These are phyloP conservation scores for Leptoteleia sp. DNA, from an alignment of 1,140 invertebrate genomes.

Conservation along the genomic window DNA sequence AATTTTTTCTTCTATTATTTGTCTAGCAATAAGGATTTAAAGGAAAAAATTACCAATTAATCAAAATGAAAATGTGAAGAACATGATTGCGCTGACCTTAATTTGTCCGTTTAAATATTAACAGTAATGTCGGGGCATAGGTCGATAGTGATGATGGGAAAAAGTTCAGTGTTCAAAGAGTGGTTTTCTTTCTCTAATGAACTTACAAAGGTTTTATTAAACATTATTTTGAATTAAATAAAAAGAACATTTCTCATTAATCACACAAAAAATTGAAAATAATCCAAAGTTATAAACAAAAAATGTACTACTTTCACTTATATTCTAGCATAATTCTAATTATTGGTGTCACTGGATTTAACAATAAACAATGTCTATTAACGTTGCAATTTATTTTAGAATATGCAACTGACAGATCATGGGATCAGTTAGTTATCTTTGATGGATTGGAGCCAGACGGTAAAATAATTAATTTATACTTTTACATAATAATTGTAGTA, in stretches of 20 bases:
- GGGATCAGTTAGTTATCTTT: slow-evolving; percentile 80
- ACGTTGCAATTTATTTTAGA: slow-evolving; percentile 78
- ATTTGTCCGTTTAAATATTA: slow-evolving; percentile 42
- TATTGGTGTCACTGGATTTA: slow-evolving; percentile 31
- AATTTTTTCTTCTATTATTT: too few species aligned
- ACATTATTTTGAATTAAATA: not conserved
- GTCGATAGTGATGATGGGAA: slow-evolving; percentile 32
- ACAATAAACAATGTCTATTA: slow-evolving; percentile 67
- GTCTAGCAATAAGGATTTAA: too few species aligned
- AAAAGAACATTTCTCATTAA: too few species aligned
- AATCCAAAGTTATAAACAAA: not conserved
- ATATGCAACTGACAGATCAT: slow-evolving; percentile 79
- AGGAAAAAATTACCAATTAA: too few species aligned
- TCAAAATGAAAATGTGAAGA: too few species aligned
- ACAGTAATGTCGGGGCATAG: slow-evolving; percentile 8
- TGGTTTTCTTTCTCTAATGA: not conserved
- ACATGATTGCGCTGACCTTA: slow-evolving; percentile 22
- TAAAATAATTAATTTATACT: too few species aligned
- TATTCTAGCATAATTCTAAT: slow-evolving; percentile 28
- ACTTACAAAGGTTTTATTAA: slow-evolving; percentile 4
- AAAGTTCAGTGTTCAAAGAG: slow-evolving; percentile 3
- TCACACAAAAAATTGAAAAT: too few species aligned
- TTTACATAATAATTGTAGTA: too few species aligned
- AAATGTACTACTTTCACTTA: slow-evolving; percentile 23
- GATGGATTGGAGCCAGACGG: slow-evolving; percentile 63